phyloP scores from a whole-genome alignment of 2,797 vertebrate genomes.

The Micrastur ruficollis region DNA sequence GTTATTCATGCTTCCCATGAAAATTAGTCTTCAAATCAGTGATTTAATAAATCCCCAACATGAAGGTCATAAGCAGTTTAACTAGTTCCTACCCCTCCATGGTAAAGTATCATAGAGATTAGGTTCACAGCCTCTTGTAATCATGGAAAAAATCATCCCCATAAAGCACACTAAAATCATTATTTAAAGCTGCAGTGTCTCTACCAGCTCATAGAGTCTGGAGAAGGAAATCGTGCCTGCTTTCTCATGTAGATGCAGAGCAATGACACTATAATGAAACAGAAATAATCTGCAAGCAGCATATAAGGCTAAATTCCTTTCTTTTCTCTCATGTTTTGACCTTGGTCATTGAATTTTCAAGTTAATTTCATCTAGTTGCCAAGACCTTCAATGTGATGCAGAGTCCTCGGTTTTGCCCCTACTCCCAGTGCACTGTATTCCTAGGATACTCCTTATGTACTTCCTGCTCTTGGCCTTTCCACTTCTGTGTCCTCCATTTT shows the following conservation, averaged over 20 bases:
- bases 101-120: not conserved
- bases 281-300: slow-evolving; percentile 15
- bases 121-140: not conserved
- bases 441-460: not conserved
- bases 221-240: not conserved
- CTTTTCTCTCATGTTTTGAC: not conserved
- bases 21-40: not conserved
- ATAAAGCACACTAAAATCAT: not conserved
- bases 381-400: not conserved
- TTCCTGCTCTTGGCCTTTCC: not conserved
- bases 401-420: not conserved
- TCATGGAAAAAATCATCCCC: not conserved
- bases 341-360: not conserved
- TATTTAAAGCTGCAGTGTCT: not conserved
- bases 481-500: not conserved
- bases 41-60: not conserved
- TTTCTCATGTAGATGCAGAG: not conserved
- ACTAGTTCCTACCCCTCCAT: not conserved
- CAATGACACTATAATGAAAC: not conserved
- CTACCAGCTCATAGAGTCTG: not conserved
- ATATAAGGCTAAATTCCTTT: not conserved
- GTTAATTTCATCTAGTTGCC: not conserved
- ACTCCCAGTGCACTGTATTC: not conserved
- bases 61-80: not conserved
- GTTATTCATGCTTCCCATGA: not conserved